Evolutionary conservation across 2,113 vertebrate genomes (phyloP).

Genomic region (Tragelaphus strepsiceros): DNA sequence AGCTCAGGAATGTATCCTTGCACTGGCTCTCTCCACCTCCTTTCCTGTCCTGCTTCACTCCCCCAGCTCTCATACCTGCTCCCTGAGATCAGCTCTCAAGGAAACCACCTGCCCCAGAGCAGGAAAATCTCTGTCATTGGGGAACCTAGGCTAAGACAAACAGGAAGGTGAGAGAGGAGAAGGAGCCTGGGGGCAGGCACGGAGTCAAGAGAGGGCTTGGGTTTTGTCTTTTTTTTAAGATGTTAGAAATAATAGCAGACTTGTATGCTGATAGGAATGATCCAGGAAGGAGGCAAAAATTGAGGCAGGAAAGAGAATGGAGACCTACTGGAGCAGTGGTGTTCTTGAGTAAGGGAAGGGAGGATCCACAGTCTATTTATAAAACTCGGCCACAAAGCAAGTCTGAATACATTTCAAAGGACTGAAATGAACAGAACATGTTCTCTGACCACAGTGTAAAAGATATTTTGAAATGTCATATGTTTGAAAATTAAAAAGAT

Average conservation of each 20-base stretch:
- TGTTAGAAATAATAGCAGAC: background rate
- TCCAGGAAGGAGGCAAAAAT: background rate
- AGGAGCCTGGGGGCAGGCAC: background rate
- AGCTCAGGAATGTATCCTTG: background rate
- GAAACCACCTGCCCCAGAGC: background rate
- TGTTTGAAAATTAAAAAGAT: constrained; percentile 10
- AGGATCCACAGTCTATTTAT: background rate
- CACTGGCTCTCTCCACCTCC: background rate
- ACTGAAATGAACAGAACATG: background rate
- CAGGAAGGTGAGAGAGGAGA: background rate
- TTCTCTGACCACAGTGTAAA: background rate
- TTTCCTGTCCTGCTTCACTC: background rate
- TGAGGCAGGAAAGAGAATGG: background rate
- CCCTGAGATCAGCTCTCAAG: background rate
- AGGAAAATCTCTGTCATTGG: background rate
- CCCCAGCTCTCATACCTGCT: background rate
- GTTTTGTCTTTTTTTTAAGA: background rate
- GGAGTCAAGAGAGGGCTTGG: background rate
- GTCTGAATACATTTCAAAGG: background rate
- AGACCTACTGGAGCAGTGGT: background rate
- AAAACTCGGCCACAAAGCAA: background rate
- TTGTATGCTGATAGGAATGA: background rate
- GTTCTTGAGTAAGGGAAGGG: background rate
- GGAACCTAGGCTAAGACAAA: background rate
- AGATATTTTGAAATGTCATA: background rate